Evolutionary conservation across 1,140 invertebrate species (phyloP), one percentile per base, ranked within the genome.

Genomic region (Panagrolaimus sp.): DNA sequence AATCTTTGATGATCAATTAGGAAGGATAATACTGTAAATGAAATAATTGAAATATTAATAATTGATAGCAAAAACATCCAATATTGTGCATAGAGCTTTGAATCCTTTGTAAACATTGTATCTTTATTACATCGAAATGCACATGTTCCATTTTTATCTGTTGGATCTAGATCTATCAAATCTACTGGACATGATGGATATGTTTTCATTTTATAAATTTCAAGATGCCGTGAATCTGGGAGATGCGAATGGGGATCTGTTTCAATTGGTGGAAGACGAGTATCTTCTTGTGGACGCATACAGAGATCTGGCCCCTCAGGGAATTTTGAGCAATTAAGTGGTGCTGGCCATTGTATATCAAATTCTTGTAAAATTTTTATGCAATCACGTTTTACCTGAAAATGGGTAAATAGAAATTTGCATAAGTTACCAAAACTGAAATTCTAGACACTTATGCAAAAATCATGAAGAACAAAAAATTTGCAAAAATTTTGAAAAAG

Each of bases 241-340:
- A 14, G 47, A 20, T n/a, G 66, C 51, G 42, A 61, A 25, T 57
- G 51, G 13, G 51, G 51, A 27, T 57, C 27, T 38, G 31, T 38
- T 38, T 38, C 31, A 25, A 13, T 20, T 13, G 43, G 45, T 11
- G 48, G 48, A 2, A 38, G 31, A 4, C 31, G 31, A 7, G 31
- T 38, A 43, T 27, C 25, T 13, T 44, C 31, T 68, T 68, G 11
- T 13, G 81, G 79, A 78, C 93, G 91, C 91, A 96, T 96, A 82
- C 93, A 96, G 90, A 96, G 89, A 83, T 91, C 91, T 83, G 95
- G 95, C 75, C 90, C 89, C 0, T 88, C 87, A 2, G 92, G 92
- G 84, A 96, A 95, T 67, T 89, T 88, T 11, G 89, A 89, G 80
- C 93, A 96, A 80, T 96, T 91, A 11, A 96, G 85, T 3, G 89